A percentile compares a stretch with the other conserved stretches of the same genome.
Conservation (phyloP, 1,140 invertebrate species). For the Papilio dardanus region DNA sequence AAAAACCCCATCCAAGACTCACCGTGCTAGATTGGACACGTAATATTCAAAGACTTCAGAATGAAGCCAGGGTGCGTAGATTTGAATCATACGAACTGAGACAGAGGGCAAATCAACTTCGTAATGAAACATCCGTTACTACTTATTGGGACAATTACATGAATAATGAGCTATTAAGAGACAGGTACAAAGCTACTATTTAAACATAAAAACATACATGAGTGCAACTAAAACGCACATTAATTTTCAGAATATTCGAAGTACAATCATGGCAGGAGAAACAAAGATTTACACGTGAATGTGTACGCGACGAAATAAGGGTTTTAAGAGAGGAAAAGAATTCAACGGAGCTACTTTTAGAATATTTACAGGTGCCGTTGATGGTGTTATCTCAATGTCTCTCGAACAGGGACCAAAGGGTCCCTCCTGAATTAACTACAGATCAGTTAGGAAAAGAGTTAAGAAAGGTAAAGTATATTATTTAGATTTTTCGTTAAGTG, state of each 20-base stretch:
- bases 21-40: constrained; percentile 89
- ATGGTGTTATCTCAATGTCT: constrained; percentile 91
- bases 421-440: constrained; percentile 90
- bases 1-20: constrained; percentile 87
- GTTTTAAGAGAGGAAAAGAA: constrained; percentile 89
- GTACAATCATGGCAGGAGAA: constrained; percentile 89
- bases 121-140: constrained; percentile 90
- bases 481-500: background rate
- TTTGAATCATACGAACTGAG: constrained; percentile 86
- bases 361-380: constrained; percentile 89
- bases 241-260: constrained; percentile 85
- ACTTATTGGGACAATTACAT: constrained; percentile 93
- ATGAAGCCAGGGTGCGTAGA: constrained; percentile 85
- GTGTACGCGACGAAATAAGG: constrained; percentile 88
- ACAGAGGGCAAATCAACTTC: constrained; percentile 87
- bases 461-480: constrained; percentile 85
- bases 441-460: constrained; percentile 92
- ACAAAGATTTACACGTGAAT: constrained; percentile 86
- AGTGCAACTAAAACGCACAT: background rate
- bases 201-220: constrained; percentile 11
- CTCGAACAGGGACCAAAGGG: constrained; percentile 90
- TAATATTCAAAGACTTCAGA: constrained; percentile 86
- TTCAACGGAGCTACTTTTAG: constrained; percentile 89
- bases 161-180: constrained; percentile 89
- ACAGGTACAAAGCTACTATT: constrained; percentile 82